These are phyloP conservation scores for Falco punctatus DNA, from an alignment of 2,113 vertebrate species.

Conservation along the genomic window DNA sequence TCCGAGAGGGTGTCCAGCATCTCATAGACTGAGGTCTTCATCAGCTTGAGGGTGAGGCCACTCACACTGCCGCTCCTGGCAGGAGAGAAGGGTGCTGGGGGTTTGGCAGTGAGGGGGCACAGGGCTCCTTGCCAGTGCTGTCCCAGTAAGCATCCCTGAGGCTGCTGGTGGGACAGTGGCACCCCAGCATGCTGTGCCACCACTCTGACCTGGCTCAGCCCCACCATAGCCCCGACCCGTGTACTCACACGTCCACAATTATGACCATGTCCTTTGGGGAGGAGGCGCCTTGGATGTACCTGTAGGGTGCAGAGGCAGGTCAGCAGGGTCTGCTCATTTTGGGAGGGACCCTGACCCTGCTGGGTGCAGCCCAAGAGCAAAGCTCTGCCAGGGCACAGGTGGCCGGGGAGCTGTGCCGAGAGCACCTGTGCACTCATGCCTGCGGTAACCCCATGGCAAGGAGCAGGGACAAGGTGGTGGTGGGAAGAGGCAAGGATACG, in stretches of 20 bases:
- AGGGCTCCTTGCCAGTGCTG: neutral
- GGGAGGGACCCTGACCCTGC: accelerated
- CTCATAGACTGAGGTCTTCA: conserved; percentile 92
- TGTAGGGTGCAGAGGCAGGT: conserved; percentile 40
- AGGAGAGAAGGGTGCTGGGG: neutral
- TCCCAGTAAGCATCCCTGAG: neutral
- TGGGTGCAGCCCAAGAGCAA: neutral
- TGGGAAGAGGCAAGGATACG: accelerated
- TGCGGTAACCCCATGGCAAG: accelerated
- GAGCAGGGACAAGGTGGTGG: neutral
- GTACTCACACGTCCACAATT: conserved; percentile 97
- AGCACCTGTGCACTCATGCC: accelerated
- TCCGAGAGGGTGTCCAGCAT: conserved; percentile 95
- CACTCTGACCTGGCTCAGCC: neutral
- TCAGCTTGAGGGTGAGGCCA: conserved; percentile 93
- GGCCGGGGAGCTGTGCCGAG: accelerated
- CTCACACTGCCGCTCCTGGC: conserved; percentile 96
- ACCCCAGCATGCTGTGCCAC: neutral
- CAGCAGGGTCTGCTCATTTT: accelerated
- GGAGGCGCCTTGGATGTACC: conserved; percentile 98
- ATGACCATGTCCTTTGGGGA: conserved; percentile 99
- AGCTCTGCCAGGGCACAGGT: neutral
- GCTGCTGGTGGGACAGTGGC: neutral
- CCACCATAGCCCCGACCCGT: accelerated
- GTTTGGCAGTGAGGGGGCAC: accelerated